Base-by-base conservation (phyloP, 2,888 invertebrate genomes). In the Plebejus melissa region DNA sequence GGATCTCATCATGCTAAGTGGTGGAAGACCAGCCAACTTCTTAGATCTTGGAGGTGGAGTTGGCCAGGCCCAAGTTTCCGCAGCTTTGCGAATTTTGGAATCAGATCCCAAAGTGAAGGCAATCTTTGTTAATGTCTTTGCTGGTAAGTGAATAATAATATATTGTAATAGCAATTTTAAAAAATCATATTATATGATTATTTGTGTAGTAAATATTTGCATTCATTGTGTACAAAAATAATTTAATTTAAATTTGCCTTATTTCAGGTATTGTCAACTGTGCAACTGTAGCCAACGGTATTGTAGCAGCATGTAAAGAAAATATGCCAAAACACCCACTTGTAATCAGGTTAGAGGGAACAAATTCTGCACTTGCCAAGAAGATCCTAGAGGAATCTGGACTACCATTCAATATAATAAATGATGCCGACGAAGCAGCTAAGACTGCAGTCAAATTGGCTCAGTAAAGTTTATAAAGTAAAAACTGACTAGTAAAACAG, bases 101-200 rank as follows among this genome's bases (percentile, higher is more conserved):
- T 93, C 95, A 81, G 98, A 98, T 92, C 95, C 96, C 50, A 97
- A 97, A 89, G 99, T 99, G 0, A 97, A 98, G 81, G 96, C 98
- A 7, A 97, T 99, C 81, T 95, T 99, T 78, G 99, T 99, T 0
- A 99, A 99, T 93, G 98, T 99, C 2, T 99, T 99, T 94, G 99
- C 98, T 80, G 95, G 94, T 94, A 80, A 86, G 86, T 72, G 22
- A 22, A 22, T 22, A 22, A 22, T 22, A 22, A 22, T 22, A 22
- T 22, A 22, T 22, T 22, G 38, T 38, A 38, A 38, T 36, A 36
- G 3, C 6, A 5, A 5, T 38, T 38, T 38, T 4, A 22, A 22
- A 22, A 22, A 22, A 22, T 22, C 38, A 38, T 38, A 50, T 9
- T 50, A 50, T 50, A 1, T 50, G 1, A 46, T 46, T 11, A 11